Percentiles rank a stretch among this genome's conserved stretches.
Conservation (phyloP, 1,140 invertebrate species). For the Carcinoscorpius rotundicauda region DNA sequence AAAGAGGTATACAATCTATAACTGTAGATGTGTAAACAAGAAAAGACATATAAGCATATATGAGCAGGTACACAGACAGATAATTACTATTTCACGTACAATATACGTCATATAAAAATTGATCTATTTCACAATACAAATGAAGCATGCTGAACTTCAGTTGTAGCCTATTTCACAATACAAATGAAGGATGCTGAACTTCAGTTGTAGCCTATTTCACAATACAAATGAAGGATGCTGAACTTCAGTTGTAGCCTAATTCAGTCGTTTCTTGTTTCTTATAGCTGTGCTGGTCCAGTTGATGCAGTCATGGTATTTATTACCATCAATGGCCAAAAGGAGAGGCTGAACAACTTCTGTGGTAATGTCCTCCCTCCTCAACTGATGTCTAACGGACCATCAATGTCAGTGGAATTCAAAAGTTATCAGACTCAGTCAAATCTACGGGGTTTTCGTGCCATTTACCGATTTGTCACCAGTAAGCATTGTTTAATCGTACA, state of each 20-base stretch:
- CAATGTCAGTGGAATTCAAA: constrained; percentile 65
- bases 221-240: too few relatives aligned
- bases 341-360: constrained; percentile 71
- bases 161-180: background rate
- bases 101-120: too few relatives aligned
- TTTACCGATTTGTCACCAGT: constrained; percentile 80
- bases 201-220: background rate
- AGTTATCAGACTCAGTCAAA: constrained; percentile 51
- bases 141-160: too few relatives aligned
- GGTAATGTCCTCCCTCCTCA: constrained; percentile 60
- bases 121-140: too few relatives aligned
- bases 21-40: too few relatives aligned
- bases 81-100: too few relatives aligned
- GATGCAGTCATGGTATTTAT: constrained; percentile 66
- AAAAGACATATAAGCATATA: too few relatives aligned
- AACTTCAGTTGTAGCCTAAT: background rate
- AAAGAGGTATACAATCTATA: too few relatives aligned
- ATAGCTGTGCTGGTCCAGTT: constrained; percentile 53
- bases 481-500: constrained; percentile 31
- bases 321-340: constrained; percentile 58
- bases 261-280: constrained; percentile 29
- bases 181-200: too few relatives aligned
- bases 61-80: too few relatives aligned
- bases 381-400: constrained; percentile 77
- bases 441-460: constrained; percentile 68